phyloP scores from a whole-genome alignment of 2,888 invertebrate genomes.

The Drosophila maculinotata region DNA sequence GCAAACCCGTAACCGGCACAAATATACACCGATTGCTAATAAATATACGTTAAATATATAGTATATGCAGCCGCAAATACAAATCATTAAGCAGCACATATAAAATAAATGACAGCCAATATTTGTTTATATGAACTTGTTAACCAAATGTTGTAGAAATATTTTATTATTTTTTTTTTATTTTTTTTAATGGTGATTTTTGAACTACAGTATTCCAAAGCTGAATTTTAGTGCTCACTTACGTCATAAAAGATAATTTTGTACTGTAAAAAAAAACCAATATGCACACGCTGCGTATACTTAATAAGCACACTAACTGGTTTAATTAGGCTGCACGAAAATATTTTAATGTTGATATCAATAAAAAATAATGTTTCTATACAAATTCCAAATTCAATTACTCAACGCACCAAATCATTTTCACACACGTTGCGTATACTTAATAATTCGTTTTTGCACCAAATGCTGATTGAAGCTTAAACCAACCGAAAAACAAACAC shows the following conservation, averaged over 20 bases:
- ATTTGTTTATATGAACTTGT: constrained; percentile 4
- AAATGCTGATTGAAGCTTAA: constrained; percentile 5
- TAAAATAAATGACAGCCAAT: constrained; percentile 9
- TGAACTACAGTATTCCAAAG: too few species aligned
- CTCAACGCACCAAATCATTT: background rate
- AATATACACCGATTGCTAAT: constrained; percentile 18
- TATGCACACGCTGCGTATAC: constrained; percentile 4
- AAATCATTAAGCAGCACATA: constrained; percentile 30
- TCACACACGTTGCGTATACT: constrained; percentile 32
- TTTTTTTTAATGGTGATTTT: too few species aligned
- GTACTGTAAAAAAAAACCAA: background rate
- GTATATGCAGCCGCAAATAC: constrained; percentile 17
- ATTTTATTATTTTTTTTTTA: constrained; percentile 1
- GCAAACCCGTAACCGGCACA: constrained; percentile 23
- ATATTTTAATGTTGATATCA: background rate
- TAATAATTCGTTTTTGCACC: constrained; percentile 18
- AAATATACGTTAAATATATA: constrained; percentile 12
- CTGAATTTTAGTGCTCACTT: background rate
- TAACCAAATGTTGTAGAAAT: constrained; percentile 2
- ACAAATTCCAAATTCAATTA: constrained; percentile 10
- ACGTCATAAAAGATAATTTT: background rate
- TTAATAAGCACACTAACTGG: constrained; percentile 12
- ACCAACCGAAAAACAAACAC: constrained; percentile 4
- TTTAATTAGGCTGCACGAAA: constrained; percentile 11
- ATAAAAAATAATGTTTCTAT: background rate